Percentiles rank a stretch among this genome's conserved stretches.
phyloP scores from a whole-genome alignment of 2,113 vertebrate genomes.

The Dolichotis patagonum region DNA sequence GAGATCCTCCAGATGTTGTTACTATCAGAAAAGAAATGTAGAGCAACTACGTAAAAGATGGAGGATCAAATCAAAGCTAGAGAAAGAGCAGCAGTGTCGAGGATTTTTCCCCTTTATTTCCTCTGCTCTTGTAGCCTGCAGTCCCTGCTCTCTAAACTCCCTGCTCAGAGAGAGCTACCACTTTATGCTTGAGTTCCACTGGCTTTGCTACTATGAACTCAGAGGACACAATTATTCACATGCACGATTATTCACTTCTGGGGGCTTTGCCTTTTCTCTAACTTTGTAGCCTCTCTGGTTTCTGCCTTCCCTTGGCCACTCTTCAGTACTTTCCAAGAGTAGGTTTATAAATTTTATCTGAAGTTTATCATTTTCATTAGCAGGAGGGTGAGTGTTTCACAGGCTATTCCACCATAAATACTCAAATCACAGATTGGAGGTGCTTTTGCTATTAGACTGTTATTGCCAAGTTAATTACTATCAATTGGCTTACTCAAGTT shows the following conservation, averaged over 20 bases:
- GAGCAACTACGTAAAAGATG: not conserved
- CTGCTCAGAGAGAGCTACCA: not conserved
- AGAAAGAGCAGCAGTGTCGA: not conserved
- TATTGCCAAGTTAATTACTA: conserved; percentile 20
- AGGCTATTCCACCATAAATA: not conserved
- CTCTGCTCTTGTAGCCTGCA: not conserved
- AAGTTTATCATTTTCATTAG: not conserved
- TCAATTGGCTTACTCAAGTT: conserved; percentile 10
- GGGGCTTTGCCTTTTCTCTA: not conserved
- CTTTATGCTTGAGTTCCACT: not conserved
- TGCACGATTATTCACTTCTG: not conserved
- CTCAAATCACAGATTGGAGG: not conserved
- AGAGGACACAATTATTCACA: rapidly evolving
- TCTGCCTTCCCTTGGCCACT: not conserved
- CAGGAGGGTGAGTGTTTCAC: not conserved
- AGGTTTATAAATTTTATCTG: not conserved
- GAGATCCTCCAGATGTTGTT: not conserved
- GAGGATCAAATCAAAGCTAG: not conserved
- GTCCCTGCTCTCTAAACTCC: not conserved
- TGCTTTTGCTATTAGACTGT: not conserved
- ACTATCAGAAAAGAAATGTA: not conserved
- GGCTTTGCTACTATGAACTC: too few species aligned
- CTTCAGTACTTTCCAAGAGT: not conserved
- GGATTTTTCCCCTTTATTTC: not conserved
- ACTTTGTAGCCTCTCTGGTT: not conserved